These are phyloP conservation scores for Xylocampa areola DNA, from an alignment of 2,888 invertebrate genomes.

Conservation along the genomic window DNA sequence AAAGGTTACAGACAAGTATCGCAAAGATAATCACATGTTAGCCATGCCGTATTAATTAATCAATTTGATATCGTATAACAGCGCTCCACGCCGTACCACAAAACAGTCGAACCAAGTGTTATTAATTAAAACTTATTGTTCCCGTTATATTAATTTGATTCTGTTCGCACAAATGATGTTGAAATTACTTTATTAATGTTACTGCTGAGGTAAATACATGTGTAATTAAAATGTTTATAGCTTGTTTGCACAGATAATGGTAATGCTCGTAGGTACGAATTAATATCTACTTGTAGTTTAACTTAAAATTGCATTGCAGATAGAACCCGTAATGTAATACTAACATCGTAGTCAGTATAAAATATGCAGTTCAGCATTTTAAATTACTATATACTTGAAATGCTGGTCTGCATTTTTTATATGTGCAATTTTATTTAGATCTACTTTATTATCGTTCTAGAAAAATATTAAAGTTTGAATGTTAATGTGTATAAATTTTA, in stretches of 20 bases:
- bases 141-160: conserved; percentile 50
- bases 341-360: neutral
- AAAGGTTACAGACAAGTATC: conserved; percentile 22
- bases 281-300: conserved; percentile 6
- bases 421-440: too few species aligned
- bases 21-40: conserved; percentile 28
- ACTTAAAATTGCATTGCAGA: conserved; percentile 9
- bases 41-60: conserved; percentile 36
- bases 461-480: neutral
- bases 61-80: conserved; percentile 33
- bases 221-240: conserved; percentile 47
- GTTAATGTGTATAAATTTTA: neutral
- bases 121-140: conserved; percentile 56
- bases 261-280: conserved; percentile 6
- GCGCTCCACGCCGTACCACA: conserved; percentile 8
- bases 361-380: neutral
- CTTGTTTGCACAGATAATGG: conserved; percentile 33
- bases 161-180: conserved; percentile 41
- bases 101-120: conserved; percentile 18
- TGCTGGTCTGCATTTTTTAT: too few species aligned
- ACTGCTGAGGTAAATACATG: conserved; percentile 35
- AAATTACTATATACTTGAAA: neutral
- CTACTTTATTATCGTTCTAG: neutral
- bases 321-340: neutral
- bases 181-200: conserved; percentile 45